These are phyloP conservation scores for Oostethus manadensis DNA, from an alignment of 2,113 vertebrate species.

Conservation along the genomic window DNA sequence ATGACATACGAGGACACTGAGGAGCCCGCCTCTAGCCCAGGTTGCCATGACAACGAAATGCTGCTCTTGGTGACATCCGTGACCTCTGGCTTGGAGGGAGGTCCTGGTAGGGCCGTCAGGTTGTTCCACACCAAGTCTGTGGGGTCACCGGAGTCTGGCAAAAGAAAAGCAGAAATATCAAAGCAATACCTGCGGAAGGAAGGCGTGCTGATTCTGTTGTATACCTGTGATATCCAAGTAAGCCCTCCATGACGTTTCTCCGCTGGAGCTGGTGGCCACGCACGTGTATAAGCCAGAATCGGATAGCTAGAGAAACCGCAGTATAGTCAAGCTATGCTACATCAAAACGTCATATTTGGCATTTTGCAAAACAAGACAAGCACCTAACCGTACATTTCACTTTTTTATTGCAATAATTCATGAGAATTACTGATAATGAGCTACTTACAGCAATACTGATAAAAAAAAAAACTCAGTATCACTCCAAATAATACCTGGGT, in stretches of 20 bases:
- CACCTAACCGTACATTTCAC: neutral
- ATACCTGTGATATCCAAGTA: constrained; percentile 89
- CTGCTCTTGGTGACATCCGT: constrained; percentile 93
- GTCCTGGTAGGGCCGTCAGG: constrained; percentile 81
- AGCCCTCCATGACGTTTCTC: constrained; percentile 94
- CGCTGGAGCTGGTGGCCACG: constrained; percentile 90
- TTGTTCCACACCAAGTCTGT: constrained; percentile 82
- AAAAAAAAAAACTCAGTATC: no score
- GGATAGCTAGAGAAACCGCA: constrained; percentile 63
- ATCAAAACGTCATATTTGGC: neutral
- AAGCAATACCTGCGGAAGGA: constrained; percentile 4
- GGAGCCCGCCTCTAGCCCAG: constrained; percentile 78
- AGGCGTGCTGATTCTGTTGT: constrained; percentile 17
- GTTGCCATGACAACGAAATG: constrained; percentile 92
- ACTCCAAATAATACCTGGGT: no score
- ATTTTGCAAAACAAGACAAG: neutral
- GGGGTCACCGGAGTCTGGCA: constrained; percentile 81
- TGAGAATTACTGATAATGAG: no score
- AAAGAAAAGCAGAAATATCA: constrained; percentile 16
- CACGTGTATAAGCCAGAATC: constrained; percentile 91
- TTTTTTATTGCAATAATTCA: no score
- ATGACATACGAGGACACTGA: constrained; percentile 88
- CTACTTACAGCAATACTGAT: no score
- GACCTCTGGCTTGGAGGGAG: constrained; percentile 91
- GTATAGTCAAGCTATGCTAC: neutral